Base-by-base conservation (phyloP, 2,888 invertebrate genomes). In the Embidobia sp. region DNA sequence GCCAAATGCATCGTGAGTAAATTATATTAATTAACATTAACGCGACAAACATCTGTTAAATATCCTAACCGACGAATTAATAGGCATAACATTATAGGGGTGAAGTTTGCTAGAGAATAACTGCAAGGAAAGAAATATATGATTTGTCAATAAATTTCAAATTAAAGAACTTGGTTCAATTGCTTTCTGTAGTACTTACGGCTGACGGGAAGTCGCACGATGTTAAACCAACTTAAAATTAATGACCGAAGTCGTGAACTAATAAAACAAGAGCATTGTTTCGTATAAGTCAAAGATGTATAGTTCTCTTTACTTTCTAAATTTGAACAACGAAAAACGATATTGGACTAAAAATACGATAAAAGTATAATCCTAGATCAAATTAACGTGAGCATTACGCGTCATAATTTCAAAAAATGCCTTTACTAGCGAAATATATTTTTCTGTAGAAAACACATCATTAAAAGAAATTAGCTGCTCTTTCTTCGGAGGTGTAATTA, bases 261-360 rank as follows among this genome's bases (percentile, higher is more conserved):
- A 70, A 70, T 70, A 70, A 70, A 61, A 70, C 70, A 61, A 49
- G 70, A 37, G 53, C 46, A 70, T 53, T 70, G 70, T 61, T 70
- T 70, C 40, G 70, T 51, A 46, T 53, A 29, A 70, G 61, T 53
- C 61, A 37, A 61, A 70, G 61, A 70, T 46, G 53, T 46, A 70
- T 70, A 61, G 70, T 70, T 61, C 51, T 19, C 51, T 70, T 61
- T 70, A 61, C 53, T 61, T 70, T 70, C 70, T 70, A 16, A 53
- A 33, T 61, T 70, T 61, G 19, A 44, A 59, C 59, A 70, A 59
- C 51, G 57, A 22, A 31, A 19, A 51, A 42, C 22, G 6, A 22
- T 40, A 5, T 35, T 3, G 3, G 40, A 1, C 6, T 1, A 42
- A 69, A 46, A 67, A 48, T 19, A 57, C 6, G 18, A 49, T 35